phyloP scores from a whole-genome alignment of 2,888 invertebrate genomes.

The Ophion costatus region DNA sequence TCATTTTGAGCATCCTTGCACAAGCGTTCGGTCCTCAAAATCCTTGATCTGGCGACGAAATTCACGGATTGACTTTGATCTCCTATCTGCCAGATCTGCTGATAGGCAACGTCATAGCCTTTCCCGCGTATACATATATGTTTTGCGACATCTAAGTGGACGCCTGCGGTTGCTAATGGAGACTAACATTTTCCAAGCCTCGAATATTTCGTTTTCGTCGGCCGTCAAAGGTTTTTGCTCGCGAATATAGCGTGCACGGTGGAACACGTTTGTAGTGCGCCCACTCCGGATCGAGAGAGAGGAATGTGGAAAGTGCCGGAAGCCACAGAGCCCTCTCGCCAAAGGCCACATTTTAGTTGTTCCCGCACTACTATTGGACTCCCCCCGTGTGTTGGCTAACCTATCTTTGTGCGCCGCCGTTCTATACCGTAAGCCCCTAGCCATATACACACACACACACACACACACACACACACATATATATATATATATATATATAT shows the following conservation, averaged over 20 bases:
- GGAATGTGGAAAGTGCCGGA: conserved; percentile 64
- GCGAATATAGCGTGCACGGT: neutral
- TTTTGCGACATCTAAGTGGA: conserved; percentile 33
- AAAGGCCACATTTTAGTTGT: conserved; percentile 61
- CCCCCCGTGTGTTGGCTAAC: conserved; percentile 28
- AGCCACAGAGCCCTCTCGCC: conserved; percentile 57
- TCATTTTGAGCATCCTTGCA: too few species aligned
- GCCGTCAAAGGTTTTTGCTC: conserved; percentile 58
- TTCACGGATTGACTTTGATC: too few species aligned
- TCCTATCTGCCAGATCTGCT: too few species aligned
- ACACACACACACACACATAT: too few species aligned
- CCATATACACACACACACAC: too few species aligned
- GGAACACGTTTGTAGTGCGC: conserved; percentile 28
- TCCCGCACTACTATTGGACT: conserved; percentile 42
- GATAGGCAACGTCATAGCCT: too few species aligned
- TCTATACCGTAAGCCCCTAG: neutral
- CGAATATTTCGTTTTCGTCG: conserved; percentile 55
- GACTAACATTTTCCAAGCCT: conserved; percentile 51
- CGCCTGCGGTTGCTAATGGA: conserved; percentile 53
- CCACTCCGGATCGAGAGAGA: conserved; percentile 35
- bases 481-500: too few species aligned
- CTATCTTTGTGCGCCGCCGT: conserved; percentile 16
- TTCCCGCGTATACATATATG: neutral
- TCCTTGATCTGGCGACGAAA: too few species aligned
- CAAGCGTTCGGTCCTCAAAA: too few species aligned